Base-by-base conservation (phyloP, 2,113 vertebrate species). In the Thryonomys swinderianus region DNA sequence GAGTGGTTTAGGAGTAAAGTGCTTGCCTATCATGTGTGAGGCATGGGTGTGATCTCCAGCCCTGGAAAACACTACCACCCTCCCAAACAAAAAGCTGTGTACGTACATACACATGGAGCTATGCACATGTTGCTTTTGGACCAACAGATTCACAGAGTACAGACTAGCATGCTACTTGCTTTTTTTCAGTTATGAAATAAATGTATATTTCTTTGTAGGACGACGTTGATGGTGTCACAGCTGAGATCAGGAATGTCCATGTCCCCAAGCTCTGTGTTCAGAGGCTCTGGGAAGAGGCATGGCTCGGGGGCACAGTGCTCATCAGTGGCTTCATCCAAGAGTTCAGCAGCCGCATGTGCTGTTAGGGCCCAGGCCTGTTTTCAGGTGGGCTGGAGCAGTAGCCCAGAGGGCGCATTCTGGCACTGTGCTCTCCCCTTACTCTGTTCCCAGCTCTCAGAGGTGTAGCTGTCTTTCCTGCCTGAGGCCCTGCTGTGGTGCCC, bases 111-210 rank as follows among this genome's bases (percentile, higher is more conserved):
- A 59, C 57, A 40, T 45, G 17, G 18, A 64, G 20, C 16, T 82
- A 85, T 32, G 62, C 6, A 27, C 12, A 25, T 27, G n/a, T 82
- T 94, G 84, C 55, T 89, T 91, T 87, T 73, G 55, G 30, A 79
- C 32, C 61, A 53, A 14, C 53, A 30, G 37, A 12, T 84, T 95
- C 16, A 59, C 14, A 66, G 14, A 83, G 12, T 55, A 74, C 57
- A 87, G 80, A 71, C 6, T 42, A 37, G 73, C 51, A 45, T 95
- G 62, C 12, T 74, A 34, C 71, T 80, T 91, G 37, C 55, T 53
- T 93, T 66, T 76, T 64, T 74, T 66, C 20, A 81, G 20, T 69
- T 59, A 55, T 40, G 45, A 93, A 61, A 78, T 95, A 71, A 81
- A 90, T 11, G 27, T 42, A 42, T 48, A 84, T 57, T 40, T 85